Evolutionary conservation across 2,797 vertebrate species (phyloP), one percentile per base, ranked within the genome.

Genomic region (Limosa lapponica): DNA sequence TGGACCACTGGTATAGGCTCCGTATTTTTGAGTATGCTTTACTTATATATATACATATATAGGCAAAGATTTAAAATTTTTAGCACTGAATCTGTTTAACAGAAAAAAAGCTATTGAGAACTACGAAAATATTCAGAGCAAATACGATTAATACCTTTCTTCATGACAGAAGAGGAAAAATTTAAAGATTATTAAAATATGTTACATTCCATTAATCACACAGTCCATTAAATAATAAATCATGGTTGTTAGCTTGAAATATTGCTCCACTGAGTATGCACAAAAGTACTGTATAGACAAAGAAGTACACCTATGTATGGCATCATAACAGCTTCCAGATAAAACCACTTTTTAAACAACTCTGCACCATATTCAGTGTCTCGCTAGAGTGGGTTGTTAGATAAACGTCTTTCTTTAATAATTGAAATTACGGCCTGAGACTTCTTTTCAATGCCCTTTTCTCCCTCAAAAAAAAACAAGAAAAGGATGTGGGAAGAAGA

Each of bases 151-250:
- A 39, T 73, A 52, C 34, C 19, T 93, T 43, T 92, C 32, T 87
- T 36, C 51, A 44, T 41, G 71, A 81, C 27, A 46, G 80, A 80
- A 72, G 28, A 84, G 27, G 34, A 89, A 84, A 90, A 91, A 83
- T 57, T 62, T 61, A 79, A 37, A n/a, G 46, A 22, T 89, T 28
- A 95, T 91, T 95, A 96, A 97, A 96, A 83, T 75, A 54, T 54
- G 11, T 88, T 49, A 67, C 23, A 61, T 93, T 83, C 27, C 78
- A 95, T 96, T 96, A 95, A 96, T 96, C 85, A 95, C 52, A 90
- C 15, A 89, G 65, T 61, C 20, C n/a, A 72, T 91, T 88, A 88
- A 90, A 89, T 95, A 97, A 95, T 92, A 90, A 82, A 93, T 85
- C 91, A 78, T 72, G 28, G 25, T 86, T 91, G 71, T 78, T 96